Conservation (phyloP, 2,888 invertebrate species). For the Archips crataeganus region DNA sequence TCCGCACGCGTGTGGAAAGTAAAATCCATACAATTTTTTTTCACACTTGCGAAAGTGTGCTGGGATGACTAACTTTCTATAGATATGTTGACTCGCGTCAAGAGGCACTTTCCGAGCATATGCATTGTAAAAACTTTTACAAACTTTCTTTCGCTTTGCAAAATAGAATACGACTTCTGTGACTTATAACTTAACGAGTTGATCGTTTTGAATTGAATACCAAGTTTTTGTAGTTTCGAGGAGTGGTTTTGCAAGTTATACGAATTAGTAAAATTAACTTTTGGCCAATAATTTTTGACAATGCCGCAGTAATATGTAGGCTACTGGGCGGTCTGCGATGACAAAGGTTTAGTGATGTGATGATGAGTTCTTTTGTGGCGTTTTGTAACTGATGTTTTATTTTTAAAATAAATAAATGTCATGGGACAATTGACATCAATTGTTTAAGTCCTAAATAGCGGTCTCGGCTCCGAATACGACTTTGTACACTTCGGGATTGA, state of each 20-base stretch:
- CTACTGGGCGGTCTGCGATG: constrained; percentile 78
- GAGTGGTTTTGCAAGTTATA: constrained; percentile 26
- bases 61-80: no score
- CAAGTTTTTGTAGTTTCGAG: not conserved
- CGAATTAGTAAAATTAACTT: constrained; percentile 65
- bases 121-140: constrained; percentile 41
- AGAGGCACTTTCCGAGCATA: no score
- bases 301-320: constrained; percentile 63
- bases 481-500: no score
- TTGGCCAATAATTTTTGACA: constrained; percentile 73
- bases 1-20: no score
- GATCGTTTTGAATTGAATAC: not conserved
- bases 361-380: not conserved
- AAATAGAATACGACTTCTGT: not conserved
- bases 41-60: no score
- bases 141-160: constrained; percentile 29
- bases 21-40: no score
- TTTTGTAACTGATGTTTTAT: not conserved
- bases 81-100: no score
- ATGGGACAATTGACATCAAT: no score
- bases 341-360: not conserved
- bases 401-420: no score
- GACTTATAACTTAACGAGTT: not conserved
- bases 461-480: no score
- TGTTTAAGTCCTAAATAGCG: no score